A percentile compares a stretch with the other conserved stretches of the same genome.
Conservation (phyloP, 2,797 vertebrate species). For the Numenius phaeopus region DNA sequence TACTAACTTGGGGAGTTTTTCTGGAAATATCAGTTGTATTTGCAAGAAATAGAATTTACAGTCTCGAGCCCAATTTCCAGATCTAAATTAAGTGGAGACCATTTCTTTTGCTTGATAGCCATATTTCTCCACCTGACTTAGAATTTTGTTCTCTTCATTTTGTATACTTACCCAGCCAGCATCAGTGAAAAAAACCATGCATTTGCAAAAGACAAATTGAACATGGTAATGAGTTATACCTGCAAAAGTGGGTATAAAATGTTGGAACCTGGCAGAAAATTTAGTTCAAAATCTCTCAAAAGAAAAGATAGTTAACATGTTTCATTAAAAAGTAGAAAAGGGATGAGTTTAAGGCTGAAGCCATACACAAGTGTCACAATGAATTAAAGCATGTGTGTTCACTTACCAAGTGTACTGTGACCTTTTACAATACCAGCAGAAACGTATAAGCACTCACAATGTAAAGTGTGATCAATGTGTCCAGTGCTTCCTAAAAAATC, state of each 20-base stretch:
- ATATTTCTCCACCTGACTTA: background rate
- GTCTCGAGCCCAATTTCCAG: background rate
- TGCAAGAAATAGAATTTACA: background rate
- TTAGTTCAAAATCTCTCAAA: background rate
- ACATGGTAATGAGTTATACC: background rate
- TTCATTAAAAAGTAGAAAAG: background rate
- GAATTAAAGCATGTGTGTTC: background rate
- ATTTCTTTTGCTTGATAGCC: background rate
- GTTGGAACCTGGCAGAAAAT: background rate
- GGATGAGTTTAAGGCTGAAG: background rate
- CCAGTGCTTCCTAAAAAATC: background rate
- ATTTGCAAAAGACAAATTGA: background rate
- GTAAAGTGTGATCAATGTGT: background rate
- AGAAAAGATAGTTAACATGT: background rate
- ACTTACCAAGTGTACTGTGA: background rate
- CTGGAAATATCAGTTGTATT: background rate
- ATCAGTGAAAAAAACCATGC: background rate
- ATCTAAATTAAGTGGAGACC: background rate
- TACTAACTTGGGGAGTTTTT: background rate
- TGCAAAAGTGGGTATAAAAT: background rate
- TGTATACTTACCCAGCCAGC: background rate
- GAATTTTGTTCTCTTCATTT: background rate
- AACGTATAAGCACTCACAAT: background rate
- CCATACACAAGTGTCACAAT: background rate
- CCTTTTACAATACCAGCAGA: background rate